Evolutionary conservation across 2,797 vertebrate species (phyloP).

Genomic region (Pantherophis vulpinus): DNA sequence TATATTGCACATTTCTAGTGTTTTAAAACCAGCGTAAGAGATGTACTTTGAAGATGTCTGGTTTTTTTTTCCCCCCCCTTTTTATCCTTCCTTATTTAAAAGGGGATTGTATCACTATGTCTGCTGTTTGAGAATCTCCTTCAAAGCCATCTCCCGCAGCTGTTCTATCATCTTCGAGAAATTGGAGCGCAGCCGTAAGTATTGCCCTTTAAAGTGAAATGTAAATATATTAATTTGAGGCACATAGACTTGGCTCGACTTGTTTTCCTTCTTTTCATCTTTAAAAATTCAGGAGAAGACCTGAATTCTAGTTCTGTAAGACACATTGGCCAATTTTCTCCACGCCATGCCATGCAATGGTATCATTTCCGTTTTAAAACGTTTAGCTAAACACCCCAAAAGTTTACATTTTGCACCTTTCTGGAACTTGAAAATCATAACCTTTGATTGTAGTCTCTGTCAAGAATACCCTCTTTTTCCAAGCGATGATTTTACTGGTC

Average conservation of each 20-base stretch:
- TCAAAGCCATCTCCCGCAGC: constrained; percentile 92
- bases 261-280: background rate
- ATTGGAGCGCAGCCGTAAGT: constrained; percentile 97
- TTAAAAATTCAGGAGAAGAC: background rate
- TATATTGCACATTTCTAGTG: background rate
- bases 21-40: background rate
- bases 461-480: background rate
- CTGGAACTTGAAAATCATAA: background rate
- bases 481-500: background rate
- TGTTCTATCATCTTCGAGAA: constrained; percentile 94
- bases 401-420: background rate
- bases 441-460: background rate
- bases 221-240: background rate
- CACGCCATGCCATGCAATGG: background rate
- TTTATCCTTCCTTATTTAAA: constrained; percentile 44
- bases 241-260: background rate
- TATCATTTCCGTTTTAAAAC: background rate
- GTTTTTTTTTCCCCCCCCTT: constrained; percentile 10
- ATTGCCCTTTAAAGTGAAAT: constrained; percentile 9
- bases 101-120: constrained; percentile 93
- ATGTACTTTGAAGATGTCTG: background rate
- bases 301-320: background rate
- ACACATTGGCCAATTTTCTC: background rate
- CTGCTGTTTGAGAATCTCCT: constrained; percentile 95
- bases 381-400: background rate